Evolutionary conservation across 1,140 invertebrate species (phyloP).

Genomic region (Sitophilus oryzae): DNA sequence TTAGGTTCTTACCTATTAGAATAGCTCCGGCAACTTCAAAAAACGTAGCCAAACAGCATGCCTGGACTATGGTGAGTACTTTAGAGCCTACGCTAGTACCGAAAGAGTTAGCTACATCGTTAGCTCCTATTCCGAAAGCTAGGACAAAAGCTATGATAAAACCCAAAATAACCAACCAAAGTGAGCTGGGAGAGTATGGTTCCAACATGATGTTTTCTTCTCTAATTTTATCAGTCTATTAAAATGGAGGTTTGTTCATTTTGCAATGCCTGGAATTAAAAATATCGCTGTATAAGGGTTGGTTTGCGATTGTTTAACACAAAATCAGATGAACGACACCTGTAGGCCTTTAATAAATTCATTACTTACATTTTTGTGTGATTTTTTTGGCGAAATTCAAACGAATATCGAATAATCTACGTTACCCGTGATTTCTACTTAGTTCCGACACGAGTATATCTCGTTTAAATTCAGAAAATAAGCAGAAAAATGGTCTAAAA

Average conservation of each 20-base stretch:
- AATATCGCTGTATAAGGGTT: too few relatives aligned
- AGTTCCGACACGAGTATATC: too few relatives aligned
- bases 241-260: too few relatives aligned
- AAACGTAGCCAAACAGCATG: constrained; percentile 90
- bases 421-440: too few relatives aligned
- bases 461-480: neutral
- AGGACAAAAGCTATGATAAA: constrained; percentile 91
- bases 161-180: constrained; percentile 85
- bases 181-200: constrained; percentile 59
- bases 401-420: too few relatives aligned
- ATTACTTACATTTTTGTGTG: too few relatives aligned
- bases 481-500: neutral
- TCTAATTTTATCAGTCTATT: neutral
- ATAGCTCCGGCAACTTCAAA: constrained; percentile 90
- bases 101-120: constrained; percentile 98
- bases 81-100: constrained; percentile 95
- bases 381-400: too few relatives aligned
- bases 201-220: constrained; percentile 47
- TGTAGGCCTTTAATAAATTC: too few relatives aligned
- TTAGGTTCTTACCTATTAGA: constrained; percentile 79
- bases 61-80: constrained; percentile 86
- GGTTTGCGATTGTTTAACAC: too few relatives aligned
- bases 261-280: too few relatives aligned
- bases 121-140: constrained; percentile 96
- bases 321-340: too few relatives aligned